These are phyloP conservation scores for Enteromius treurensis DNA, from an alignment of 2,797 vertebrate genomes.

Conservation along the genomic window DNA sequence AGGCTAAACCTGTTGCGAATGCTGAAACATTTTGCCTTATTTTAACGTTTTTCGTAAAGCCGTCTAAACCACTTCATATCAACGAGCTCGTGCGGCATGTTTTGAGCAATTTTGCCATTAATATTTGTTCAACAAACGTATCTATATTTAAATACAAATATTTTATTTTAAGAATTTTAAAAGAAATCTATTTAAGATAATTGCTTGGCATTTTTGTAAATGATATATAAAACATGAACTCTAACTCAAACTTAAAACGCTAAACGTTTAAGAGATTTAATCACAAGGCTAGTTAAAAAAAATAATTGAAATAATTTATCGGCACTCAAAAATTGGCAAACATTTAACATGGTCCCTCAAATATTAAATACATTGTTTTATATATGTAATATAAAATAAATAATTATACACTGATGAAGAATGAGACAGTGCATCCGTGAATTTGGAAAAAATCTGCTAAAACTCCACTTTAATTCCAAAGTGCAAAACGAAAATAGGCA, in stretches of 20 bases:
- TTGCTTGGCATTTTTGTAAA: background rate
- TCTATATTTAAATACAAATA: background rate
- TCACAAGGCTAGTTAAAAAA: background rate
- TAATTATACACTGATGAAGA: background rate
- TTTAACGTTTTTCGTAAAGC: background rate
- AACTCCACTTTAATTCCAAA: background rate
- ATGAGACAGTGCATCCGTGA: background rate
- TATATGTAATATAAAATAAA: background rate
- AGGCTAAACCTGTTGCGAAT: background rate
- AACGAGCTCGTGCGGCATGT: background rate
- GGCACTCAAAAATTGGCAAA: background rate
- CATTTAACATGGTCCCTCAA: background rate
- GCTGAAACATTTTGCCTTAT: background rate
- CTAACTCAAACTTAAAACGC: background rate
- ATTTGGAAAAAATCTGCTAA: background rate
- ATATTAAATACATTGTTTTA: background rate
- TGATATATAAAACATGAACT: background rate
- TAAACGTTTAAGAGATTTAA: background rate
- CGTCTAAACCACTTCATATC: background rate
- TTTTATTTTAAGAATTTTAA: background rate
- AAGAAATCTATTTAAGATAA: background rate
- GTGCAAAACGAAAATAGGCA: background rate
- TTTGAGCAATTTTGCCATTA: background rate
- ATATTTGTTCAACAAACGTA: background rate
- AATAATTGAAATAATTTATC: no score